Percentiles rank a stretch among this genome's conserved stretches.
phyloP scores from a whole-genome alignment of 2,113 vertebrate genomes.

The Pluvialis apricaria region DNA sequence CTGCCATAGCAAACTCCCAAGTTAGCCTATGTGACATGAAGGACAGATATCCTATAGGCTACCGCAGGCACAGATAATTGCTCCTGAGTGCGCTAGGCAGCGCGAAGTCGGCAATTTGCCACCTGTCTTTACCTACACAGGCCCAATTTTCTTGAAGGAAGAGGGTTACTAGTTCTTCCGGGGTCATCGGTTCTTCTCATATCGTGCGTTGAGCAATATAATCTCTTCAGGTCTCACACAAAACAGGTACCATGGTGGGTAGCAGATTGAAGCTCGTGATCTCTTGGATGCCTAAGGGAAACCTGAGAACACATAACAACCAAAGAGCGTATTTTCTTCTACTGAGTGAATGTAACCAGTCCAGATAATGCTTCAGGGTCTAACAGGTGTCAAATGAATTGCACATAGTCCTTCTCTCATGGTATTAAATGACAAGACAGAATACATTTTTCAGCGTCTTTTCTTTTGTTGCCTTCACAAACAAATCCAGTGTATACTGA shows the following conservation, averaged over 20 bases:
- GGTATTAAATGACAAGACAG: not conserved
- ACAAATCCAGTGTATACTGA: not conserved
- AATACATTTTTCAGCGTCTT: not conserved
- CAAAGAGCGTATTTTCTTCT: not conserved
- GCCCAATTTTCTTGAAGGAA: not conserved
- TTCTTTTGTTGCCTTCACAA: not conserved
- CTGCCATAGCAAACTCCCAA: not conserved
- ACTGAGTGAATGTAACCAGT: not conserved
- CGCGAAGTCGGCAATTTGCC: not conserved
- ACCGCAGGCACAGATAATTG: not conserved
- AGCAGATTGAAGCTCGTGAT: not conserved
- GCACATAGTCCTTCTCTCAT: not conserved
- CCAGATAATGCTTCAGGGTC: not conserved
- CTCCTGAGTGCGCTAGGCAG: not conserved
- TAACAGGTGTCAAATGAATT: not conserved
- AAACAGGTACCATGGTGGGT: not conserved
- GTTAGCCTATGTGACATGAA: fast-evolving
- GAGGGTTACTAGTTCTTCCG: not conserved
- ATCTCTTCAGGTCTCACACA: not conserved
- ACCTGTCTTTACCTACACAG: not conserved
- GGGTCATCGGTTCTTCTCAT: not conserved
- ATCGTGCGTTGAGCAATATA: not conserved
- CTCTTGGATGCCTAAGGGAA: not conserved
- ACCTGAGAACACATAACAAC: not conserved
- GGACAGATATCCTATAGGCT: not conserved